Conservation (phyloP, 2,888 invertebrate genomes). For the Yponomeuta cagnagella region DNA sequence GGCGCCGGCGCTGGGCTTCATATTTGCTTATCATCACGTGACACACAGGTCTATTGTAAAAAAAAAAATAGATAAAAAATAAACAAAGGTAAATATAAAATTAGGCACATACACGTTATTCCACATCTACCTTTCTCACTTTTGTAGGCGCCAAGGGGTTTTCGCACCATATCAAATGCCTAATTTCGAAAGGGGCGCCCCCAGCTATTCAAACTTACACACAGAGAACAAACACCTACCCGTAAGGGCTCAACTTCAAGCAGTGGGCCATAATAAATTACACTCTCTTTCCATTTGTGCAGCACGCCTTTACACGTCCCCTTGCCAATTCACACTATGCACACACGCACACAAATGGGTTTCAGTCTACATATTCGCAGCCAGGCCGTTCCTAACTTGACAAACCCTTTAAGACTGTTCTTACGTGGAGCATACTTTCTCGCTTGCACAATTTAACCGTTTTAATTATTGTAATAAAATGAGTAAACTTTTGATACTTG, state of each 20-base stretch:
- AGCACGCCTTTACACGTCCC: constrained; percentile 8
- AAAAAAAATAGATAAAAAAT: too few species aligned
- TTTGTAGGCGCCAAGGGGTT: neutral
- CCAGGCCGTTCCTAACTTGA: neutral
- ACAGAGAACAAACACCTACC: neutral
- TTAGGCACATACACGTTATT: too few species aligned
- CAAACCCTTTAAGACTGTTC: neutral
- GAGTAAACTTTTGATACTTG: too few species aligned
- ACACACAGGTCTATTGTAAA: too few species aligned
- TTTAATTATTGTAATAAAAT: too few species aligned
- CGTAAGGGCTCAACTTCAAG: neutral
- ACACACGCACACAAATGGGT: constrained; percentile 7
- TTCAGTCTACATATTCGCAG: neutral
- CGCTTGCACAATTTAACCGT: too few species aligned
- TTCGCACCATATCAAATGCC: neutral
- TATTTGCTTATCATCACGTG: too few species aligned
- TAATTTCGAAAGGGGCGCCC: neutral
- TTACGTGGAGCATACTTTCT: too few species aligned
- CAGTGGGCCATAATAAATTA: constrained; percentile 12
- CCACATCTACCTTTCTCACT: too few species aligned
- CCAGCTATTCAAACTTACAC: neutral
- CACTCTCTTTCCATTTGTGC: constrained; percentile 15
- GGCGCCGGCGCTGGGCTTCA: too few species aligned
- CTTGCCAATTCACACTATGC: constrained; percentile 11
- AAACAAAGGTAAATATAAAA: too few species aligned